These are phyloP conservation scores for Boleophthalmus pectinirostris DNA, from an alignment of 2,113 vertebrate species.

Conservation along the genomic window DNA sequence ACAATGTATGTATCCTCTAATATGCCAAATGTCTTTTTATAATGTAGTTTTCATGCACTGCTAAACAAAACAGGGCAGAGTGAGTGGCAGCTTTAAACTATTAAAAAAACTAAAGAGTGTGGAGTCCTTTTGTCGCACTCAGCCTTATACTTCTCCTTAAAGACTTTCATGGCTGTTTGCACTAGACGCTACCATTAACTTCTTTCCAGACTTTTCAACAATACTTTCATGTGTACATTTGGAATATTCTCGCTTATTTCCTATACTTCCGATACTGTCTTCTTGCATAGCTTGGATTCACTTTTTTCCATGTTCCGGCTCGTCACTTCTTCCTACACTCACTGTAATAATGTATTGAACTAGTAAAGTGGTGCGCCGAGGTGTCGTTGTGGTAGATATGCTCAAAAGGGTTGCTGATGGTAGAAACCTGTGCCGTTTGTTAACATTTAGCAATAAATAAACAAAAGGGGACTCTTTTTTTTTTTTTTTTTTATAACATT, in stretches of 20 bases:
- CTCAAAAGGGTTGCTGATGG: conserved; percentile 80
- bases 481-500: conserved; percentile 76
- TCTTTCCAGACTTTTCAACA: background rate
- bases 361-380: conserved; percentile 76
- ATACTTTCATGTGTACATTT: background rate
- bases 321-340: conserved; percentile 4
- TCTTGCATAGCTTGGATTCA: conserved; percentile 49
- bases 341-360: conserved; percentile 73
- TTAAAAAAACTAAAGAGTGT: conserved; percentile 50
- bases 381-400: conserved; percentile 78
- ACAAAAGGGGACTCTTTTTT: conserved; percentile 79
- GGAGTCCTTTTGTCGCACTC: conserved; percentile 68
- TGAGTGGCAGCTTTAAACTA: conserved; percentile 86
- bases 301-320: background rate
- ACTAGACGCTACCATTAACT: conserved; percentile 51
- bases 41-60: conserved; percentile 89
- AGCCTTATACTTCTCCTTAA: conserved; percentile 59
- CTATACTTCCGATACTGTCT: conserved; percentile 29
- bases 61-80: conserved; percentile 79
- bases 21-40: conserved; percentile 86
- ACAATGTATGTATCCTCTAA: conserved; percentile 87
- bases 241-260: background rate
- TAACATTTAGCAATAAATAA: conserved; percentile 99
- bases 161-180: conserved; percentile 65
- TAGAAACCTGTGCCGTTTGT: conserved; percentile 93